Base-by-base conservation (phyloP, 2,888 invertebrate genomes). In the Synanthedon formicaeformis region DNA sequence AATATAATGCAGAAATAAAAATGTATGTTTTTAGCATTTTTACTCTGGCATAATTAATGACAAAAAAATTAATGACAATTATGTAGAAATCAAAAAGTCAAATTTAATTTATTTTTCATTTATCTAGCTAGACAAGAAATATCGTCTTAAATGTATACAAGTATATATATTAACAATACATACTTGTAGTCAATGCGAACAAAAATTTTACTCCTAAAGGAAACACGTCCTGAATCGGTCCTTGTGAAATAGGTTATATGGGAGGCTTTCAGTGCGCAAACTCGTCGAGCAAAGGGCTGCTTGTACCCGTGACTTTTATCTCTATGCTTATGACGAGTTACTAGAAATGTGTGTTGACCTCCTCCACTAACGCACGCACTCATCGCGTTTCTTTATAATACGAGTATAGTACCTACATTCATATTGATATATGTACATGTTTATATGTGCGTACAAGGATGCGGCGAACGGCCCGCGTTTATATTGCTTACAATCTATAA, bases 221-320 rank as follows among this genome's bases (percentile, higher is more conserved):
- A 56, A 52, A 50, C 57, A 57, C 60, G 62, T 68, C 64, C 65
- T 60, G 62, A 72, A 69, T 66, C 62, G 65, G 60, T 67, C 65
- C 63, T 57, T 60, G 60, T 64, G 59, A 73, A 73, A 72, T 72
- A 69, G 73, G 71, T 71, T 74, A 71, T 63, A 65, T 62, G 64
- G 64, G 57, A 59, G 59, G 55, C 60, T 56, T 34, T 53, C 56
- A 69, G 60, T 75, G 73, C 73, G 75, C 75, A 76, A 68, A 71
- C 77, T 75, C 73, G 56, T 59, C 52, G 53, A 55, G 61, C 41
- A 66, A 71, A 70, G 34, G 62, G 65, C 66, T 64, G 64, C 62
- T 61, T 55, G 59, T 63, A 61, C 60, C 64, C 59, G 59, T 45
- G 50, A 52, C 48, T 50, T 52, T 59, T 65, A 64, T 63, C 61